phyloP scores from a whole-genome alignment of 2,797 vertebrate genomes.

The Petrocephalus sullivani region DNA sequence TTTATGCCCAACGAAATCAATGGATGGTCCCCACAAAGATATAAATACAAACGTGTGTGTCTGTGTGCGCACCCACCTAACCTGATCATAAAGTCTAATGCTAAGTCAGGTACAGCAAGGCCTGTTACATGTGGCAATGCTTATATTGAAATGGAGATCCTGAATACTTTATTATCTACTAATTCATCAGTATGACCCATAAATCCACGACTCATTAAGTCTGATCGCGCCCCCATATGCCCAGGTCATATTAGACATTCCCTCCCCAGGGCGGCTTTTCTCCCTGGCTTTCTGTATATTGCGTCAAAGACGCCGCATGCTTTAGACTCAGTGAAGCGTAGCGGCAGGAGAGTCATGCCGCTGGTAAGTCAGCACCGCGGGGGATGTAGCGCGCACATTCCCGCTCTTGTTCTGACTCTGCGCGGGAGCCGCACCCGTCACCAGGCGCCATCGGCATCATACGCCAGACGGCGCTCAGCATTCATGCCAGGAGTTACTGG shows the following conservation, averaged over 20 bases:
- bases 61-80: neutral
- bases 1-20: neutral
- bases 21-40: neutral
- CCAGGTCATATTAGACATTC: neutral
- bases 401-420: neutral
- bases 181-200: neutral
- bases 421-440: neutral
- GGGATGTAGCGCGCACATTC: neutral
- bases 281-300: neutral
- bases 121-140: neutral
- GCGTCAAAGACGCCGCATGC: too few species aligned
- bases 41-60: neutral
- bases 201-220: neutral
- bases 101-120: neutral
- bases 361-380: neutral
- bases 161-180: neutral
- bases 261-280: neutral
- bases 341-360: neutral
- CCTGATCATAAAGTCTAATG: neutral
- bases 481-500: neutral
- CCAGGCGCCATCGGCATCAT: neutral
- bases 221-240: neutral
- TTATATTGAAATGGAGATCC: neutral
- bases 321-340: neutral
- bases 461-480: neutral